Evolutionary conservation across 1,140 invertebrate species (phyloP), one percentile per base, ranked within the genome.

Genomic region (Periplaneta americana): DNA sequence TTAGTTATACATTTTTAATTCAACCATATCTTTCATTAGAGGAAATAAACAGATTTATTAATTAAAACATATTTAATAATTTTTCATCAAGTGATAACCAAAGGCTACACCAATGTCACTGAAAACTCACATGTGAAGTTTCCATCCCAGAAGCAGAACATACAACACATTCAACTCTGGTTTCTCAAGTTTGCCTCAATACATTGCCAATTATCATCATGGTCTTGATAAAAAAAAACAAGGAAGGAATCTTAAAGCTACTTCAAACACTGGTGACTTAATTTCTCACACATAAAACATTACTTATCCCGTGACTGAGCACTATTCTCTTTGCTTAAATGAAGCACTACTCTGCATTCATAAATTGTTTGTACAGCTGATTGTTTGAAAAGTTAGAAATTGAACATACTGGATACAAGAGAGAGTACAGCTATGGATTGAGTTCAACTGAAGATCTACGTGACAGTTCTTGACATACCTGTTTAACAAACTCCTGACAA

Each of bases 1-100:
- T 78, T 36, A 78, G 76, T 78, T 78, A 36, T 37, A 78, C 76
- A 78, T 36, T 36, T 78, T 78, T 28, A 36, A 78, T 36, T 78
- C 34, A 36, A 31, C 34, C 34, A 78, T 34, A 36, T 78, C 34
- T 78, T 36, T 78, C 48, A 78, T 36, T 78, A 36, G 76, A 78
- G 18, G 76, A 78, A 78, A 78, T 78, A 78, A 78, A 78, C 36
- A n/a, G 48, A 66, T 78, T 39, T 31, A 78, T 78, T 78, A 36
- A 78, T 78, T 78, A 78, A 78, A 78, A 35, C 76, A 78, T 78
- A 78, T 37, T 39, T 66, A 66, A 66, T 66, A 8, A 66, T 66
- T 8, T 66, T 66, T 66, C 22, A 66, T 66, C 11, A n/a, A n/a
- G 48, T 66, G 48, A 66, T n/a, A 66, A 66, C 22, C 48, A 66